phyloP scores from a whole-genome alignment of 2,797 vertebrate genomes.

The Syndactyla subalaris region DNA sequence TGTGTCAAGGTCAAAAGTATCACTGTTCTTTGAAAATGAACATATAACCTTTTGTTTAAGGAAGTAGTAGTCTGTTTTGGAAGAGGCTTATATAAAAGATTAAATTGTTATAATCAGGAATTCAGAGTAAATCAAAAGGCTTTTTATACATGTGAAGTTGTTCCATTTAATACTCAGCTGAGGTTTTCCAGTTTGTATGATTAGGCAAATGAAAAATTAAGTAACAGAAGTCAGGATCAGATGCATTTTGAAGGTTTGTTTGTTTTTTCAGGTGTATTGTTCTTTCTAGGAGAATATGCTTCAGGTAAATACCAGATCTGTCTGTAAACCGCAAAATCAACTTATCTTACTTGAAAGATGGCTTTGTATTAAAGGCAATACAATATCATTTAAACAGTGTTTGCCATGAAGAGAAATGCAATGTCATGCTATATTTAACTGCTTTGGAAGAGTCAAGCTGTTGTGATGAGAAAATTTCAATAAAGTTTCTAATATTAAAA shows the following conservation, averaged over 20 bases:
- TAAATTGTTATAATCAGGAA: not conserved
- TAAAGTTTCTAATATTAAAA: not conserved
- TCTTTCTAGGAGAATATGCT: not conserved
- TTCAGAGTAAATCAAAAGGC: not conserved
- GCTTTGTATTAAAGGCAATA: not conserved
- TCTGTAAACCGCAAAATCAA: not conserved
- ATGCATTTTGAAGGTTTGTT: not conserved
- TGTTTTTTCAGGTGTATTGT: not conserved
- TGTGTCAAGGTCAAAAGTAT: conserved; percentile 10
- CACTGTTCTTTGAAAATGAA: not conserved
- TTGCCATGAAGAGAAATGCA: not conserved
- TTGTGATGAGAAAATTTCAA: conserved; percentile 1
- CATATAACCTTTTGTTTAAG: conserved; percentile 15
- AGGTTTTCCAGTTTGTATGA: not conserved
- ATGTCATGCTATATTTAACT: not conserved
- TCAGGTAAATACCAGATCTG: not conserved
- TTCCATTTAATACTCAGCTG: not conserved
- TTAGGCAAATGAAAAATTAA: conserved; percentile 1
- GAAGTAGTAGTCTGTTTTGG: not conserved
- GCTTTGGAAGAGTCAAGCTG: not conserved
- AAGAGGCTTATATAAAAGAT: not conserved
- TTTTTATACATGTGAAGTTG: not conserved
- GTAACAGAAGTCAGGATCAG: not conserved
- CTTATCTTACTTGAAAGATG: not conserved
- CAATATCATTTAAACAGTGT: not conserved